Evolutionary conservation across 2,113 vertebrate species (phyloP).

Genomic region (Vulpes vulpes): DNA sequence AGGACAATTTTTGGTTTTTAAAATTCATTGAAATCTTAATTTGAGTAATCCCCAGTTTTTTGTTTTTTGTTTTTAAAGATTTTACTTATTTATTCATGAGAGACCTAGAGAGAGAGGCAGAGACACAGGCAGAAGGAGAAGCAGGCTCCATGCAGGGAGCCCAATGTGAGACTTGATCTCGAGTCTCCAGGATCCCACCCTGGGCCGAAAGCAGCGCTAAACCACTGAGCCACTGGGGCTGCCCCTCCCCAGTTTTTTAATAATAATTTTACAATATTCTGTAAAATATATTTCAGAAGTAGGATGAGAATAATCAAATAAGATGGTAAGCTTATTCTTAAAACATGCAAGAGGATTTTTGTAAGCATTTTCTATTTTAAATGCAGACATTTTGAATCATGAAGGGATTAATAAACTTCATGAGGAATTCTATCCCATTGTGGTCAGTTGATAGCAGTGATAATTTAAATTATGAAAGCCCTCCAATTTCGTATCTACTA

Average conservation of each 20-base stretch:
- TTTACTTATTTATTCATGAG: no score
- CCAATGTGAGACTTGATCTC: no score
- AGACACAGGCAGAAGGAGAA: no score
- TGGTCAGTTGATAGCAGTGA: neutral
- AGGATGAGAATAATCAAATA: constrained; percentile 19
- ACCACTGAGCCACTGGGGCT: no score
- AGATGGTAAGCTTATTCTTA: neutral
- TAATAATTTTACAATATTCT: neutral
- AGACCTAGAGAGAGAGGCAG: no score
- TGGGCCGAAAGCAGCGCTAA: no score
- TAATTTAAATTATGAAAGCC: constrained; percentile 28
- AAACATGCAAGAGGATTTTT: neutral
- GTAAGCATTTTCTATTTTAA: constrained; percentile 37
- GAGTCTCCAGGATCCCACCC: no score
- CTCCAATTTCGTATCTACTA: neutral
- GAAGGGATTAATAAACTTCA: neutral
- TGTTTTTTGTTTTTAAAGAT: neutral
- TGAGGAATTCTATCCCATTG: neutral
- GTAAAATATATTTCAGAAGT: neutral
- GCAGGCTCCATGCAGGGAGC: no score
- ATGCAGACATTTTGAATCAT: constrained; percentile 7
- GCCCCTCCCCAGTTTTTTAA: neutral
- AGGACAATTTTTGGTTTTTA: neutral
- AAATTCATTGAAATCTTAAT: constrained; percentile 44
- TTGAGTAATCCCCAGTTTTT: neutral